These are phyloP conservation scores for Monopis laevigella DNA, from an alignment of 2,888 invertebrate species.

Conservation along the genomic window DNA sequence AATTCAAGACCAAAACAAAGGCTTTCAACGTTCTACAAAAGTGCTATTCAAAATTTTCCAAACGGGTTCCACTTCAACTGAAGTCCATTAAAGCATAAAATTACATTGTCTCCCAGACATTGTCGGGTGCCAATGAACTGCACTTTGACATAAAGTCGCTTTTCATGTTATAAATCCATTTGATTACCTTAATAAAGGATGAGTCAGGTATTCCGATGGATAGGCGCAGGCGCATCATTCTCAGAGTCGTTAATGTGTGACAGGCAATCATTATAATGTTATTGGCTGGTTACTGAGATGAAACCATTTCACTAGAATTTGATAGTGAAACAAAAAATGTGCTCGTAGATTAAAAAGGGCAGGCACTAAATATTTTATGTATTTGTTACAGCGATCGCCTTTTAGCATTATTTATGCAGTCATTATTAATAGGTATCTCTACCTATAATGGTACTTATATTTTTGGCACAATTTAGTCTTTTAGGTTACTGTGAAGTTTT, in stretches of 20 bases:
- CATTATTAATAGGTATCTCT: too few relatives aligned
- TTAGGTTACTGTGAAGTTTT: too few relatives aligned
- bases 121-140: conserved; percentile 64
- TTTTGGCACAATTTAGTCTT: too few relatives aligned
- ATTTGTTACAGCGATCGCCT: too few relatives aligned
- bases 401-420: too few relatives aligned
- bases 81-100: conserved; percentile 64
- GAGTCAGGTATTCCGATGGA: conserved; percentile 11
- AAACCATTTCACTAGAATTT: neutral
- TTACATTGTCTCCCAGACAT: conserved; percentile 62
- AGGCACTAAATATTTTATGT: too few relatives aligned
- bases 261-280: conserved; percentile 4
- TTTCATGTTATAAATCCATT: conserved; percentile 60
- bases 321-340: too few relatives aligned
- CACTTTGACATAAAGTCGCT: conserved; percentile 66
- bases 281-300: conserved; percentile 3
- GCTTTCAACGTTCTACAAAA: conserved; percentile 43
- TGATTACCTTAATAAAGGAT: conserved; percentile 58
- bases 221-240: conserved; percentile 4
- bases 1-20: conserved; percentile 53
- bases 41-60: conserved; percentile 60
- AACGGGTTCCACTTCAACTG: conserved; percentile 57
- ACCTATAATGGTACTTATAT: too few relatives aligned
- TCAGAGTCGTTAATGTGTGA: conserved; percentile 6
- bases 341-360: too few relatives aligned